Evolutionary conservation across 2,113 vertebrate species (phyloP).

Genomic region (Crotalus horridus): DNA sequence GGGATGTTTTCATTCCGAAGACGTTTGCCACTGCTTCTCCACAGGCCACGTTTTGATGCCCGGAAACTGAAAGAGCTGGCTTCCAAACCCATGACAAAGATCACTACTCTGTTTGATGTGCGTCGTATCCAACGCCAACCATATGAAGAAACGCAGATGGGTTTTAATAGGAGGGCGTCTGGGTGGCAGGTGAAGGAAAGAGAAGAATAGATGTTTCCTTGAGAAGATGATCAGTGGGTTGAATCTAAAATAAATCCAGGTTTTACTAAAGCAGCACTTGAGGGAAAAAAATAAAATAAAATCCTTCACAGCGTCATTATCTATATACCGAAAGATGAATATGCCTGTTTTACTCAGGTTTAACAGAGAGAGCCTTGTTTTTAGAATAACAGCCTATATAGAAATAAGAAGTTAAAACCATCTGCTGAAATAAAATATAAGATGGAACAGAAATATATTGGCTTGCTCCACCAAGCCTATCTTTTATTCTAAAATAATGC

Average conservation of each 20-base stretch:
- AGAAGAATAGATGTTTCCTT: background rate
- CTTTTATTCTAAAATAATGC: background rate
- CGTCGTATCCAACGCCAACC: conserved; percentile 71
- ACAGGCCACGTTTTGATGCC: conserved; percentile 87
- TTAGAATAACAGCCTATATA: background rate
- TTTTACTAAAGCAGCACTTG: background rate
- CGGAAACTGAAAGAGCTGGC: conserved; percentile 86
- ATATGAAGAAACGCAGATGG: conserved; percentile 75
- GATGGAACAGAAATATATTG: background rate
- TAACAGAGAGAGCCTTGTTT: background rate
- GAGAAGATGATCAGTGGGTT: background rate
- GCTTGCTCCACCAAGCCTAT: no score
- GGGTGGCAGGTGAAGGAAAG: conserved; percentile 73
- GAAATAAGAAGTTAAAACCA: background rate
- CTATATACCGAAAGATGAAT: background rate
- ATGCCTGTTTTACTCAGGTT: background rate
- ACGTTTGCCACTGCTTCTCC: conserved; percentile 83
- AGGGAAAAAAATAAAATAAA: conserved; percentile 26
- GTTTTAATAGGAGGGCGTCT: conserved; percentile 86
- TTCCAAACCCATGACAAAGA: conserved; percentile 73
- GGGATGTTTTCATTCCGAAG: conserved; percentile 30
- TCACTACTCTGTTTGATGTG: conserved; percentile 73
- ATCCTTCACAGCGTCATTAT: conserved; percentile 13
- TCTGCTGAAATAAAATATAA: background rate
- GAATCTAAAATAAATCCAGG: background rate